Percentiles rank a stretch among this genome's conserved stretches.
Conservation (phyloP, 2,888 invertebrate species). For the Cephus nigrinus region DNA sequence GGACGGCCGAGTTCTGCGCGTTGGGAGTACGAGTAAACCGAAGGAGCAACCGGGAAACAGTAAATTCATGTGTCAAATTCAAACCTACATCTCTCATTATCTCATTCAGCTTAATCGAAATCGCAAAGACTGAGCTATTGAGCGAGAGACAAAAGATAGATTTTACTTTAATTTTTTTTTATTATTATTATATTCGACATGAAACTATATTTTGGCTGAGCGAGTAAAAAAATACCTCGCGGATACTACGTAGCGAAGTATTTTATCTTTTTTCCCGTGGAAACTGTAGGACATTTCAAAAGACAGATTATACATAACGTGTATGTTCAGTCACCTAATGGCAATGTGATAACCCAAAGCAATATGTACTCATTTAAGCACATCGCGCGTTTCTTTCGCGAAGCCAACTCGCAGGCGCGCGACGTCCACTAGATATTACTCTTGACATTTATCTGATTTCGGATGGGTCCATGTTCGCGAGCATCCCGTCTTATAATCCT, state of each 20-base stretch:
- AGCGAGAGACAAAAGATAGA: no score
- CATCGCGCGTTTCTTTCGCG: slow-evolving; percentile 2
- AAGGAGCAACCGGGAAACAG: slow-evolving; percentile 12
- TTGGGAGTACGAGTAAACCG: background rate
- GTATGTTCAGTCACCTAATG: slow-evolving; percentile 20
- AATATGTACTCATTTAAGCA: slow-evolving; percentile 39
- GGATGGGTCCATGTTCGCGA: background rate
- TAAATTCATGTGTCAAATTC: slow-evolving; percentile 21
- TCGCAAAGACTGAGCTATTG: background rate
- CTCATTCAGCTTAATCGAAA: background rate
- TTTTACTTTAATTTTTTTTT: background rate
- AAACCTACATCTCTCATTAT: background rate
- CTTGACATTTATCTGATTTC: slow-evolving; percentile 2
- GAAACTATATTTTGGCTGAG: background rate
- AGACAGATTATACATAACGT: slow-evolving; percentile 5
- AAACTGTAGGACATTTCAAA: background rate
- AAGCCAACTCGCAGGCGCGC: background rate
- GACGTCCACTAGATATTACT: background rate
- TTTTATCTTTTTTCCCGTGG: background rate
- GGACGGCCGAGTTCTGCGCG: background rate
- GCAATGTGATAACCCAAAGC: slow-evolving; percentile 47
- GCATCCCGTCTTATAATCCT: background rate
- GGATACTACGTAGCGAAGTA: background rate
- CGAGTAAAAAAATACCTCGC: background rate
- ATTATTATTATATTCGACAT: background rate